Evolutionary conservation across 1,140 invertebrate species (phyloP).

Genomic region (Stenopsyche tienmushanensis): DNA sequence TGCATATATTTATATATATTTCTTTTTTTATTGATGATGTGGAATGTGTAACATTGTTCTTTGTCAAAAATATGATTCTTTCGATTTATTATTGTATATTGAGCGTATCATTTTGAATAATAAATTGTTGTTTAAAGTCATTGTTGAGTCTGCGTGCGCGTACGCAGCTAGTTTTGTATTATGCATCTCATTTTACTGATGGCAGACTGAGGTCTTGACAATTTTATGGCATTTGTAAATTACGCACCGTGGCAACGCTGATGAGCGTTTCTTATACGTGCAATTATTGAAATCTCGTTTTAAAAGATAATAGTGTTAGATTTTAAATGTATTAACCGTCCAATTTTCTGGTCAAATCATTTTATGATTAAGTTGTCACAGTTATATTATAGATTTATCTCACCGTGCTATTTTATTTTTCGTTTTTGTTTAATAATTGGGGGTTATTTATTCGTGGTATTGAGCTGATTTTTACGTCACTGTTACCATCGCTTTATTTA

Average conservation of each 20-base stretch:
- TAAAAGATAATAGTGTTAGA: not conserved
- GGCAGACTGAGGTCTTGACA: not conserved
- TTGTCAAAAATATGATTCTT: not conserved
- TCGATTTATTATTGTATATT: not conserved
- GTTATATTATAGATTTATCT: too few species aligned
- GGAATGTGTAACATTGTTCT: not conserved
- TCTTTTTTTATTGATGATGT: not conserved
- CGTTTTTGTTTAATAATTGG: too few species aligned
- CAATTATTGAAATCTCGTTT: not conserved
- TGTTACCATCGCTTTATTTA: too few species aligned
- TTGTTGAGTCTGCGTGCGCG: too few species aligned
- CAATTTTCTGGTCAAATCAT: constrained; percentile 40
- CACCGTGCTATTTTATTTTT: constrained; percentile 7
- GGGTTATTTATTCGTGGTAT: too few species aligned
- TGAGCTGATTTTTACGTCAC: too few species aligned
- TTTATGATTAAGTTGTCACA: too few species aligned
- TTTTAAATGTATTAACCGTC: constrained; percentile 34
- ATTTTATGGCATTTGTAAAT: not conserved
- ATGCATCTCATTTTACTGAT: not conserved
- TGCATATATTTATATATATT: not conserved
- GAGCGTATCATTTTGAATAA: not conserved
- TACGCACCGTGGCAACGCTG: not conserved
- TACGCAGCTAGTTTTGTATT: too few species aligned
- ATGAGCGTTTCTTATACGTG: not conserved
- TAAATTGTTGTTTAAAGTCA: too few species aligned